Evolutionary conservation across 1,140 invertebrate genomes (phyloP), one percentile per base, ranked within the genome.

Genomic region (Cotesia chilonis): DNA sequence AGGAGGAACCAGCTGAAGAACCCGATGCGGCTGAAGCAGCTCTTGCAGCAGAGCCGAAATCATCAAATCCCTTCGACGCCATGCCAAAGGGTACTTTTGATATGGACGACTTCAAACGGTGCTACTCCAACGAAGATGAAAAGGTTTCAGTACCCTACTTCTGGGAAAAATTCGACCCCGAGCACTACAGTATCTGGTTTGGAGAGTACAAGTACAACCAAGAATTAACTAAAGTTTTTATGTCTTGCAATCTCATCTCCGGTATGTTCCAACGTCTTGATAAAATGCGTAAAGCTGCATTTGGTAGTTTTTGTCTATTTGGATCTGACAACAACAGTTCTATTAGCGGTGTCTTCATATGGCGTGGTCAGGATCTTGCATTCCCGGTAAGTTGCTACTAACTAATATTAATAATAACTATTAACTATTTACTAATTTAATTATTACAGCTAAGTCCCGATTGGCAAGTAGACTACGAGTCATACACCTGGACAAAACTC

Each of bases 181-280:
- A 98, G 83, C 92, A 98, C 86, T 98, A 98, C 87, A 99, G 97
- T 61, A 97, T 99, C 83, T 99, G 98, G 98, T 92, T 92, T 71
- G 92, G 95, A 70, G 96, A 98, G 89, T 99, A 99, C 90, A 98
- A 98, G 86, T 99, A 96, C 85, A 93, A 94, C 70, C 89, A 98
- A 75, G 97, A 99, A 86, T 89, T 99, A 6, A 90, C 92, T 75
- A 94, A 96, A 85, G 92, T 95, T 7, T 87, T 85, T 35, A 87
- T 87, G 84, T 87, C 86, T 41, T 84, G 83, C 70, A 86, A 87
- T 77, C 77, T 88, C 70, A 86, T 86, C 70, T 76, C 83, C 78
- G 93, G 94, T 78, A 98, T 99, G 96, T 98, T 93, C 89, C 98
- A 99, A 89, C 92, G 98, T 76, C 88, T 99, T 75, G 98, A 99